Percentiles rank a stretch among this genome's conserved stretches.
Conservation (phyloP, 2,797 vertebrate species). For the Sebastes diaconus region DNA sequence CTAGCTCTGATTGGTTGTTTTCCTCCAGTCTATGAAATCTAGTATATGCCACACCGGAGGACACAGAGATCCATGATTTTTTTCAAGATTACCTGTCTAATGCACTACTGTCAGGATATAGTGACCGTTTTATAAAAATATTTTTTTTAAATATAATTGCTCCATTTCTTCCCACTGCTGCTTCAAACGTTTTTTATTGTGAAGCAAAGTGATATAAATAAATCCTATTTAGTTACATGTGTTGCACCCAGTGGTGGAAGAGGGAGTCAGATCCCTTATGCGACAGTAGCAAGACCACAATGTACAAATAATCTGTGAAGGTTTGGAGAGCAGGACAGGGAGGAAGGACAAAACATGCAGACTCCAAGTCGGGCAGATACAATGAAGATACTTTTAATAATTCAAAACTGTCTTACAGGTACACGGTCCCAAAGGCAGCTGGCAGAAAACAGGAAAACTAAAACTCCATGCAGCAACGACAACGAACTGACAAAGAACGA, state of each 20-base stretch:
- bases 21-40: too few species aligned
- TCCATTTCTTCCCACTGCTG: too few species aligned
- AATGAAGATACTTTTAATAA: not conserved
- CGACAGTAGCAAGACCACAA: not conserved
- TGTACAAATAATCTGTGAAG: not conserved
- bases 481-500: not conserved
- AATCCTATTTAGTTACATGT: not conserved
- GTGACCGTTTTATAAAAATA: too few species aligned
- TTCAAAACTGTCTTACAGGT: not conserved
- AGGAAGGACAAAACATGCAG: not conserved
- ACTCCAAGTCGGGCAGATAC: not conserved
- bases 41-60: too few species aligned
- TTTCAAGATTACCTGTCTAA: too few species aligned
- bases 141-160: too few species aligned
- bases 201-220: not conserved
- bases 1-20: too few species aligned
- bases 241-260: not conserved
- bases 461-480: not conserved
- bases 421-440: not conserved
- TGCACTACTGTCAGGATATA: too few species aligned
- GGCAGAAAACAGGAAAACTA: not conserved
- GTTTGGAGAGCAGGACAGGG: not conserved
- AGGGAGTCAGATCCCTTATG: not conserved
- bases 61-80: too few species aligned
- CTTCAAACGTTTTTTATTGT: not conserved